phyloP scores from a whole-genome alignment of 2,797 vertebrate species.

The Mormyrops attenuatus region DNA sequence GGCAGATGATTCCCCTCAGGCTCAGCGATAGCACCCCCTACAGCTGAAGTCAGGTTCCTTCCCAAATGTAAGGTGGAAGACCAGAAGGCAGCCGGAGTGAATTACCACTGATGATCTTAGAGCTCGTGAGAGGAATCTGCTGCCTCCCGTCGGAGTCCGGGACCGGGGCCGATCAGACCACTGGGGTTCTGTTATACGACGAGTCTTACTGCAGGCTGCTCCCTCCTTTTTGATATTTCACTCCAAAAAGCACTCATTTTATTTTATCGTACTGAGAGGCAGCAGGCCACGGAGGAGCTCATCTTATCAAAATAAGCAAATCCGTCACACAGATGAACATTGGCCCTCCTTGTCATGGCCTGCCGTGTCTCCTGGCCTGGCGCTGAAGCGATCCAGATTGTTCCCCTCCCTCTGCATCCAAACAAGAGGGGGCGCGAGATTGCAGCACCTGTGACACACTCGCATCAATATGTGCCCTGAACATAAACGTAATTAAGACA shows the following conservation, averaged over 20 bases:
- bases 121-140: neutral
- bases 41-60: neutral
- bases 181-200: neutral
- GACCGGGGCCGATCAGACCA: neutral
- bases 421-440: neutral
- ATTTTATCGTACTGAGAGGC: neutral
- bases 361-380: constrained; percentile 25
- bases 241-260: neutral
- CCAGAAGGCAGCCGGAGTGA: neutral
- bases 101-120: neutral
- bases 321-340: constrained; percentile 26
- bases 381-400: constrained; percentile 27
- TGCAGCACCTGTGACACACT: neutral
- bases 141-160: neutral
- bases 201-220: neutral
- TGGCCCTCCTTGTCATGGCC: constrained; percentile 27
- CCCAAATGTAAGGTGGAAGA: neutral
- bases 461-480: neutral
- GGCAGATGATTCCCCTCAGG: neutral
- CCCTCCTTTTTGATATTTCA: neutral
- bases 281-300: constrained; percentile 8
- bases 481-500: neutral
- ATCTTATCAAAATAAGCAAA: constrained; percentile 36
- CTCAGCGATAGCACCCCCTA: neutral
- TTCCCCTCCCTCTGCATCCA: neutral